A percentile compares a stretch with the other conserved stretches of the same genome.
Evolutionary conservation across 2,113 vertebrate genomes (phyloP).

Genomic region (Coturnix japonica): DNA sequence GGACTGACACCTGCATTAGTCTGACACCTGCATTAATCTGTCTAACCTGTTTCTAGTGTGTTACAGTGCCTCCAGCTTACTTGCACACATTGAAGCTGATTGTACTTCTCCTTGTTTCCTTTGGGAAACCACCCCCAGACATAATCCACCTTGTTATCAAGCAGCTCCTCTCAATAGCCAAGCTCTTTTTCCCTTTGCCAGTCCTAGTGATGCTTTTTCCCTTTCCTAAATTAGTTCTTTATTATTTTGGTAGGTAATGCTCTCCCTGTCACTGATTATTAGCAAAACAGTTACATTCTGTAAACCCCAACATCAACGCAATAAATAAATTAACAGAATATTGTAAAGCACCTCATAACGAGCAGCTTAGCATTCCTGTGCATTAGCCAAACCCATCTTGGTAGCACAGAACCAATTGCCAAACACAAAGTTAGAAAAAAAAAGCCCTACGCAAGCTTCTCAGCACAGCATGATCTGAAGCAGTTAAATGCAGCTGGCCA

Average conservation of each 20-base stretch:
- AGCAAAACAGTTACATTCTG: not conserved
- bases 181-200: not conserved
- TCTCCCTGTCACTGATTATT: not conserved
- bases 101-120: not conserved
- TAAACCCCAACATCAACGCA: not conserved
- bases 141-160: not conserved
- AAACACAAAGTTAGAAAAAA: not conserved
- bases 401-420: not conserved
- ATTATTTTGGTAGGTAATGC: not conserved
- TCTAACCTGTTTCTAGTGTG: not conserved
- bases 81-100: not conserved
- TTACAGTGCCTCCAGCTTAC: not conserved
- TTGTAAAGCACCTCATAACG: not conserved
- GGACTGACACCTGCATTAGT: not conserved
- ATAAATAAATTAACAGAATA: not conserved
- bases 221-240: not conserved
- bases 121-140: not conserved
- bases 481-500: constrained; percentile 49
- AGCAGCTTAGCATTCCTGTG: not conserved
- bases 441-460: not conserved
- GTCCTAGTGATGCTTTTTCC: not conserved
- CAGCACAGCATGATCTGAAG: constrained; percentile 30
- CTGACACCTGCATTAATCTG: not conserved
- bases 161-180: not conserved
- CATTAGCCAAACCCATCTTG: not conserved